Percentiles rank a stretch among this genome's conserved stretches.
Conservation (phyloP, 2,113 vertebrate species). For the Microtus montanus region DNA sequence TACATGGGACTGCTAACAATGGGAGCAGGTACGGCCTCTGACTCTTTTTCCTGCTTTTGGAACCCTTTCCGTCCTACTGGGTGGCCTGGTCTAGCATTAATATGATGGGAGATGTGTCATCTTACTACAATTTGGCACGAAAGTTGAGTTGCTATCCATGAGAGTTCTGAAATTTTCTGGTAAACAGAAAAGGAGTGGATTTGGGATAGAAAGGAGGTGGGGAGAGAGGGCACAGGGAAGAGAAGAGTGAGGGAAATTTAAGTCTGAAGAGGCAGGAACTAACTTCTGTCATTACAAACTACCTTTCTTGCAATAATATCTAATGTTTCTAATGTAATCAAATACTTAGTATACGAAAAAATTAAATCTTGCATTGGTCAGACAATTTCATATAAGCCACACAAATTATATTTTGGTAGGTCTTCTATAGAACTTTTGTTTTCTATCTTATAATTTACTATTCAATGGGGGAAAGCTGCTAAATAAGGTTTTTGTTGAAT, state of each 20-base stretch:
- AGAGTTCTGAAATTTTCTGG: background rate
- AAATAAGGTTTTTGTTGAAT: background rate
- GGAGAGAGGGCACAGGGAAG: background rate
- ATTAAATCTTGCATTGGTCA: background rate
- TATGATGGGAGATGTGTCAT: background rate
- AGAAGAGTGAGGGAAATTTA: background rate
- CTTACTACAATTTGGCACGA: background rate
- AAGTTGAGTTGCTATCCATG: fast-evolving
- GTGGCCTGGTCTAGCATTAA: background rate
- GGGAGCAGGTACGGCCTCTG: background rate
- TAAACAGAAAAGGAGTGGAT: background rate
- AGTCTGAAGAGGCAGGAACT: too few relatives aligned
- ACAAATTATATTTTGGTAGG: background rate
- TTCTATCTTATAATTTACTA: background rate
- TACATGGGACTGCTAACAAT: background rate
- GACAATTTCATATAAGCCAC: background rate
- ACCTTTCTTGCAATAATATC: background rate
- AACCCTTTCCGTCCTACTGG: background rate
- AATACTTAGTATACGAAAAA: background rate
- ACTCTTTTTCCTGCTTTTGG: background rate
- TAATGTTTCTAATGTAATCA: background rate
- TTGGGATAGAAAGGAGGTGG: background rate
- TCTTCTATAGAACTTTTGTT: background rate
- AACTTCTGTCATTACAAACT: background rate
- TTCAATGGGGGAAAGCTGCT: background rate